Base-by-base conservation (phyloP, 2,113 vertebrate species). In the Coracopsis vasa region DNA sequence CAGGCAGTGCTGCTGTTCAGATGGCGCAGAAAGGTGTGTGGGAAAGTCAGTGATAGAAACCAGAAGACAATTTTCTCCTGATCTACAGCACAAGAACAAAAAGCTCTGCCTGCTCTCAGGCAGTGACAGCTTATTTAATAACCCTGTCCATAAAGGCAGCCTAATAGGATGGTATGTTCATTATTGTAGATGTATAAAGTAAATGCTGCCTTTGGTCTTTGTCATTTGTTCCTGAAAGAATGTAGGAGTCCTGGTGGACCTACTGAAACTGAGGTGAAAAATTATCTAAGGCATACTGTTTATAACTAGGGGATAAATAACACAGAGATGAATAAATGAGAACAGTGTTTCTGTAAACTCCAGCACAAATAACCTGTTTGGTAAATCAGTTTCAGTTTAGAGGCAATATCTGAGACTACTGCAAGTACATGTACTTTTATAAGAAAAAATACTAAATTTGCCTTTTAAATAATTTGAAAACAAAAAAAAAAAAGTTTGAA, bases 161-260 rank as follows among this genome's bases (percentile, higher is more conserved):
- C n/a, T 10, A 11, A 15, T 4, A 23, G 23, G 39, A 41, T 5
- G 7, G 24, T 21, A 27, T 9, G 8, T 23, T 2, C 11, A 1
- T 4, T 35, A 8, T 16, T 73, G 47, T n/a, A 39, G 60, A 44
- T 37, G 6, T 0, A 8, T 5, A 4, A 84, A 35, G 73, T 37
- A 60, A 78, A 56, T 6, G 23, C 18, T 44, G 19, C 21, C 62
- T 53, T 44, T 60, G 51, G 6, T 41, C 70, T 60, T 75, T 60
- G 10, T 79, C 2, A 60, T 45, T 88, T 82, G 21, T 45, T 86
- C 23, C 25, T 86, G 39, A n/a, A 79, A 62, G 39, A 50, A n/a
- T 28, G 12, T 5, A 16, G 20, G 41, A 5, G 5, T 45, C 39
- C 16, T 42, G 28, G 25, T 35, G 48, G 29, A 33, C 2, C 27